Evolutionary conservation across 2,797 vertebrate genomes (phyloP).

Genomic region (Echiichthys vipera): DNA sequence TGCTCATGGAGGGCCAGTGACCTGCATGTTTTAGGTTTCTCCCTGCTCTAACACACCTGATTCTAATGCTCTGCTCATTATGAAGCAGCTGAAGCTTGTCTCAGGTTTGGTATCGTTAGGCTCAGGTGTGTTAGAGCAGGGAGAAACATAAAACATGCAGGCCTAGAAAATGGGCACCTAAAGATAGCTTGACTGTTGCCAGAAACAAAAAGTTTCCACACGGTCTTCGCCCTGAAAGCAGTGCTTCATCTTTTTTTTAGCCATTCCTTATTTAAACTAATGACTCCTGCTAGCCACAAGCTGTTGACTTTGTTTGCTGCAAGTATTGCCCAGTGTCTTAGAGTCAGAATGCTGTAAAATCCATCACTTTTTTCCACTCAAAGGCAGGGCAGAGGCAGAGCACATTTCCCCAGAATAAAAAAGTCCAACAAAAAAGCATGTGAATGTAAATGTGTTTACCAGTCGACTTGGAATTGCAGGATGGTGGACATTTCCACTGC

Average conservation of each 20-base stretch:
- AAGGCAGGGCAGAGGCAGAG: neutral
- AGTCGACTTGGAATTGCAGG: neutral
- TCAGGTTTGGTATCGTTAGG: no score
- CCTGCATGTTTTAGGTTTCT: no score
- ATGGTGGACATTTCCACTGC: no score
- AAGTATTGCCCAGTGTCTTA: neutral
- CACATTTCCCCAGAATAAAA: neutral
- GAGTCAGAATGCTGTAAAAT: slow-evolving; percentile 20
- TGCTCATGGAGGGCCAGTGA: no score
- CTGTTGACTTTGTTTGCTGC: no score
- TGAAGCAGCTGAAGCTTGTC: no score
- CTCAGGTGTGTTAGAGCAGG: no score
- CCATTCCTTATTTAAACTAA: slow-evolving; percentile 43
- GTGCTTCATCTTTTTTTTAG: slow-evolving; percentile 21
- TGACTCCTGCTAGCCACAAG: slow-evolving; percentile 30
- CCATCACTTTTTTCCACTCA: neutral
- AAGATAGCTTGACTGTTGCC: no score
- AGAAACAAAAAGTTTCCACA: neutral
- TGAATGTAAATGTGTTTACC: neutral
- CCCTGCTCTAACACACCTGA: no score
- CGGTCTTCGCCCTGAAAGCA: slow-evolving; percentile 7
- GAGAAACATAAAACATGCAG: no score
- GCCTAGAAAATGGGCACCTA: no score
- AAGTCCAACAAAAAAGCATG: neutral
- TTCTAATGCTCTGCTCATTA: no score